Percentiles rank a stretch among this genome's conserved stretches.
phyloP scores from a whole-genome alignment of 92 coral and sea anemone genomes.

The Plumapathes pennacea region DNA sequence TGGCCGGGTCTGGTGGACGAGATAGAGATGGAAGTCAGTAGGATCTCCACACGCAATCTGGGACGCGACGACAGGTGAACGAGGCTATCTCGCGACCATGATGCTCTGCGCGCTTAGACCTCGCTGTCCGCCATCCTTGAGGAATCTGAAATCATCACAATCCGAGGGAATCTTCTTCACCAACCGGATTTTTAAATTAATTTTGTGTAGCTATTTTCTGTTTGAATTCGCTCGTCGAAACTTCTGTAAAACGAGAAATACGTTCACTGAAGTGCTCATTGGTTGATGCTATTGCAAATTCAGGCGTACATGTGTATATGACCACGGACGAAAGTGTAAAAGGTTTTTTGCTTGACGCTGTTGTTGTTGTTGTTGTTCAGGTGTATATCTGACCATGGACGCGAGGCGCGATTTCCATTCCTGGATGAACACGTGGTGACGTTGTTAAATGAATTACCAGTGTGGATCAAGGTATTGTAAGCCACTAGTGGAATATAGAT shows the following conservation, averaged over 20 bases:
- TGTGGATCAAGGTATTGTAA: slow-evolving; percentile 85
- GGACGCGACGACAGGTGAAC: slow-evolving; percentile 97
- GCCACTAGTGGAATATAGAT: neutral
- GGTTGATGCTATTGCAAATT: no score
- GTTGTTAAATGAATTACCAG: slow-evolving; percentile 79
- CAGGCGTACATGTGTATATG: no score
- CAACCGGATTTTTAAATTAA: neutral
- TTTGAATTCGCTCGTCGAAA: no score
- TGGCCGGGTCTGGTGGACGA: slow-evolving; percentile 91
- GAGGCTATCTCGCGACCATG: neutral
- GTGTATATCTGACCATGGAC: slow-evolving; percentile 97
- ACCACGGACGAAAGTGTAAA: no score
- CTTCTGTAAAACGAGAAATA: no score
- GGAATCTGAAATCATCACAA: no score
- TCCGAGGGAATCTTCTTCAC: neutral
- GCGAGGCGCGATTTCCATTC: slow-evolving; percentile 96
- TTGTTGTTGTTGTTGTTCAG: slow-evolving; percentile 48
- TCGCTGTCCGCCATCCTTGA: no score
- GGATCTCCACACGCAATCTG: slow-evolving; percentile 87
- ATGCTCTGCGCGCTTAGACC: neutral
- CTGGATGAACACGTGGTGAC: slow-evolving; percentile 94
- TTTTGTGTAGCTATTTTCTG: neutral
- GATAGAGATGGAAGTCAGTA: slow-evolving; percentile 88
- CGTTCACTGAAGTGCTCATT: no score
- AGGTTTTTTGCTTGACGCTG: no score